phyloP scores from a whole-genome alignment of 64 coral and sea anemone genomes.

The Porites australiensis region DNA sequence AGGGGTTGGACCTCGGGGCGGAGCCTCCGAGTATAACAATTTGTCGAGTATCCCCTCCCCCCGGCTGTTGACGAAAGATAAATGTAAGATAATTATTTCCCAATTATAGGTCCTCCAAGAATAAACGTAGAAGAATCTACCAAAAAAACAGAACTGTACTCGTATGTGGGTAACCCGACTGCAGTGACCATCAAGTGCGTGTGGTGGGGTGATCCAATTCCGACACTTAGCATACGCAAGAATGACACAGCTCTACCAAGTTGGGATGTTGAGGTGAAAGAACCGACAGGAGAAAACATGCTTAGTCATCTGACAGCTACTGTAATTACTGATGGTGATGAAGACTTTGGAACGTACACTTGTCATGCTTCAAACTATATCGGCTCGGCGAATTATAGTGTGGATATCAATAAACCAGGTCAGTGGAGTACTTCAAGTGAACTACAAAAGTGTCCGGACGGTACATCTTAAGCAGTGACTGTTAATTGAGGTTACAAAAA shows the following conservation, averaged over 20 bases:
- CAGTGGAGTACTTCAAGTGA: background rate
- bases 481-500: no score
- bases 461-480: no score
- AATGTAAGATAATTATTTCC: background rate
- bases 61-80: background rate
- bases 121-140: constrained; percentile 61
- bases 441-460: background rate
- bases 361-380: constrained; percentile 57
- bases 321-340: background rate
- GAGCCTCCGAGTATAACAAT: no score
- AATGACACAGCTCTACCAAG: background rate
- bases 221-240: constrained; percentile 32
- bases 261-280: background rate
- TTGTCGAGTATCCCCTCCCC: no score
- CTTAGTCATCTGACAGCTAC: background rate
- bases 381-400: constrained; percentile 35
- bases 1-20: no score
- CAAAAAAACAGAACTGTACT: constrained; percentile 50
- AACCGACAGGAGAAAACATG: background rate
- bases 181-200: constrained; percentile 57
- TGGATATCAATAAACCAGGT: constrained; percentile 76
- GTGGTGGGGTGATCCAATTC: constrained; percentile 83
- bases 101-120: constrained; percentile 71
- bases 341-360: constrained; percentile 66
- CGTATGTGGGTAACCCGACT: constrained; percentile 61